Evolutionary conservation across 1,140 invertebrate genomes (phyloP).

Genomic region (Lamellibrachia luymesi): DNA sequence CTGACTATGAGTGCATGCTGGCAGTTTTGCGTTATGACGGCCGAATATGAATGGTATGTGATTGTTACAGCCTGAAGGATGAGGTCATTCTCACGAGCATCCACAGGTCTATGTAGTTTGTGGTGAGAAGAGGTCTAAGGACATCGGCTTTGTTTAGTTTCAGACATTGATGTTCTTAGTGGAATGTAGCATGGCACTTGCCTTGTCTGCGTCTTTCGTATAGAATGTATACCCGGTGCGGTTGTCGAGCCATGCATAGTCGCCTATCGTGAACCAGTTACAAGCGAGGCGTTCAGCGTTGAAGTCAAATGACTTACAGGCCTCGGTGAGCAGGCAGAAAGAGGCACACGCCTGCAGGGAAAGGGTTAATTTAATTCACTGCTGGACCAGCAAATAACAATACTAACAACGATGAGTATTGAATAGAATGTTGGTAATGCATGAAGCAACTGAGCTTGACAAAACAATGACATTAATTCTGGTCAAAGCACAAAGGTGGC

Average conservation of each 20-base stretch:
- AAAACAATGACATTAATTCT: no score
- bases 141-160: background rate
- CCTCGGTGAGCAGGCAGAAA: constrained; percentile 34
- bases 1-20: no score
- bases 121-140: no score
- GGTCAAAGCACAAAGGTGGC: no score
- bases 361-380: background rate
- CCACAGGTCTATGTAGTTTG: no score
- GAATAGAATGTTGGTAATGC: no score
- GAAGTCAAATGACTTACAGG: constrained; percentile 38
- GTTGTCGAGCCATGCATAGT: background rate
- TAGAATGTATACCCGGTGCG: background rate
- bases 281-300: background rate
- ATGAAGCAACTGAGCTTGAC: no score
- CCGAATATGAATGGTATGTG: no score
- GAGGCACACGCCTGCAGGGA: constrained; percentile 39
- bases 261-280: background rate
- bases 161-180: background rate
- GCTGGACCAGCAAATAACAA: background rate
- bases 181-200: background rate
- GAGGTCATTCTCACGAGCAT: no score
- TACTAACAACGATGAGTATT: background rate
- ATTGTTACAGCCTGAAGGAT: no score
- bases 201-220: background rate
- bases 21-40: no score